A percentile compares a stretch with the other conserved stretches of the same genome.
phyloP scores from a whole-genome alignment of 2,113 vertebrate species.

The Brachyhypopomus occidentalis region DNA sequence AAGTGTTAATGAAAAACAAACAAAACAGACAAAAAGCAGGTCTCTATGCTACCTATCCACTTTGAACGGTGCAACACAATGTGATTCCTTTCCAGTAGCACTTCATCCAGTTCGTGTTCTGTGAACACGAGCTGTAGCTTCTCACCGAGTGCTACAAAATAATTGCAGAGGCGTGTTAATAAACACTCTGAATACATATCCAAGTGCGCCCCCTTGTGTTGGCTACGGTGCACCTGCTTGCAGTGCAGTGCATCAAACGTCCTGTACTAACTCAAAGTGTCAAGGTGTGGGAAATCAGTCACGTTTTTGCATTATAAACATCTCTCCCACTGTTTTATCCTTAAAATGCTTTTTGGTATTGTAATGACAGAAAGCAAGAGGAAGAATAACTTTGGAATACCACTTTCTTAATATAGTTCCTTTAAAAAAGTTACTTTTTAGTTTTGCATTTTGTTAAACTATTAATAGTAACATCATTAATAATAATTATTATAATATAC shows the following conservation, averaged over 20 bases:
- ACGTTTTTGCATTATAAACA: slow-evolving; percentile 73
- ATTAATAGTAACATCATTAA: slow-evolving; percentile 76
- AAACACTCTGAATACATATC: slow-evolving; percentile 53
- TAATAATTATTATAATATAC: slow-evolving; percentile 67
- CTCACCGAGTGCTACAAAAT: slow-evolving; percentile 59
- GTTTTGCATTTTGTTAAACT: slow-evolving; percentile 80
- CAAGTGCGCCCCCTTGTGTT: slow-evolving; percentile 63
- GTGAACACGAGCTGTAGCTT: slow-evolving; percentile 71
- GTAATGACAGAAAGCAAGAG: slow-evolving; percentile 77
- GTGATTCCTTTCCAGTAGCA: slow-evolving; percentile 70
- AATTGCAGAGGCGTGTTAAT: slow-evolving; percentile 57
- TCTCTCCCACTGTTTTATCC: slow-evolving; percentile 74
- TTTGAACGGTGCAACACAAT: slow-evolving; percentile 77
- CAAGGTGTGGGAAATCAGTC: slow-evolving; percentile 71
- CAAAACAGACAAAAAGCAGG: slow-evolving; percentile 72
- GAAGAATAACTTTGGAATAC: slow-evolving; percentile 81
- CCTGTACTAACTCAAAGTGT: slow-evolving; percentile 76
- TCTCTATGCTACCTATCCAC: slow-evolving; percentile 74
- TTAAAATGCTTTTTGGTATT: slow-evolving; percentile 82
- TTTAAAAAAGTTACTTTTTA: slow-evolving; percentile 76
- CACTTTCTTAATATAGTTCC: slow-evolving; percentile 75
- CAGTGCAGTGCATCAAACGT: slow-evolving; percentile 73
- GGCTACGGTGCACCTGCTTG: slow-evolving; percentile 65
- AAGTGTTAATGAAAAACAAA: slow-evolving; percentile 77
- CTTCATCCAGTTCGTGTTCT: slow-evolving; percentile 68